phyloP scores from a whole-genome alignment of 1,140 invertebrate species.

The fruit fly (Drosophila melanogaster) region Release_6_plus_ISO1_MT NC_004354.4:3973501-3974000 shows the following conservation, averaged over 20 bases:
- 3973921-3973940: slow-evolving; percentile 85
- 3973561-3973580: slow-evolving; percentile 18
- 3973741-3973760: slow-evolving; percentile 71
- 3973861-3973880: not conserved
- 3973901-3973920: slow-evolving; percentile 84
- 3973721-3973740: slow-evolving; percentile 55
- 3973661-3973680: slow-evolving; percentile 8
- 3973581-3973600: slow-evolving; percentile 47
- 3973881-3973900: slow-evolving; percentile 75
- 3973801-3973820: slow-evolving; percentile 78
- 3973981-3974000: not conserved
- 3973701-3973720: slow-evolving; percentile 16
- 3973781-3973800: slow-evolving; percentile 64
- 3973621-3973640: slow-evolving; percentile 84
- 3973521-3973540: slow-evolving; percentile 30
- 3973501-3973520: not conserved
- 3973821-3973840: slow-evolving; percentile 35
- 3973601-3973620: slow-evolving; percentile 55
- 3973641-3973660: slow-evolving; percentile 83
- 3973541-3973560: slow-evolving; percentile 50
- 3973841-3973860: slow-evolving; percentile 37
- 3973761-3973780: slow-evolving; percentile 72
- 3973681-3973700: not conserved
- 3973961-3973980: slow-evolving; percentile 53
- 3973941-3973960: slow-evolving; percentile 59